Evolutionary conservation across 2,797 vertebrate species (phyloP), one percentile per base, ranked within the genome.

Genomic region (Hypotaenidia okinawae): DNA sequence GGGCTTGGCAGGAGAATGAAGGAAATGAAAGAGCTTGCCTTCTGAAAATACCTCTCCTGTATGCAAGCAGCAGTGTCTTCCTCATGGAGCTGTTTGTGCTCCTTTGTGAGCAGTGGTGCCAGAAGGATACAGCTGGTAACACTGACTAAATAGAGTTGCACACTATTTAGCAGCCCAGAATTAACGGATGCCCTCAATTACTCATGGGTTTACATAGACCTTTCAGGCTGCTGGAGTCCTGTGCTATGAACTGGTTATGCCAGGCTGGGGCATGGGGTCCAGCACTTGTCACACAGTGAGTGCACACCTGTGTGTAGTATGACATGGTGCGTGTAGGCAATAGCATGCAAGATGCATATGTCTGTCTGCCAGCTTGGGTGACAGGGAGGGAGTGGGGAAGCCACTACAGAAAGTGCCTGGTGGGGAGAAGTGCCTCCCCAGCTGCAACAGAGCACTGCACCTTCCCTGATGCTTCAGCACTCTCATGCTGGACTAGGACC

Each of bases 241-340:
- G 35, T 28, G 23, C 30, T 58, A 3, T 67, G 74, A 52, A 79
- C 17, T 17, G 28, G 18, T 8, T 70, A 10, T 58, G 49, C 52
- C 30, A 47, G 68, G 37, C 30, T 18, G 1, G 14, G 30, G 6
- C 18, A 17, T 0, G 13, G 18, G 15, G 23, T 41, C 37, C 10
- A 3, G 33, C 10, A 4, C 55, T 39, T 69, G 37, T 62, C 37
- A 30, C 11, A 2, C n/a, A 30, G 41, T 6, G 37, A 55, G 6
- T 32, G 13, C 41, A 32, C 18, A 14, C 17, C 24, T 59, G 33
- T 5, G 0, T 10, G 27, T n/a, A 35, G 33, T 43, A 39, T 59
- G 51, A 39, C 11, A 0, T 5, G 14, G 70, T 21, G 16, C 1
- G 0, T 0, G 1, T 39, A 33, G 67, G 45, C 0, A 0, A 16